Conservation (phyloP, 2,113 vertebrate species). For the Poecilia latipinna region DNA sequence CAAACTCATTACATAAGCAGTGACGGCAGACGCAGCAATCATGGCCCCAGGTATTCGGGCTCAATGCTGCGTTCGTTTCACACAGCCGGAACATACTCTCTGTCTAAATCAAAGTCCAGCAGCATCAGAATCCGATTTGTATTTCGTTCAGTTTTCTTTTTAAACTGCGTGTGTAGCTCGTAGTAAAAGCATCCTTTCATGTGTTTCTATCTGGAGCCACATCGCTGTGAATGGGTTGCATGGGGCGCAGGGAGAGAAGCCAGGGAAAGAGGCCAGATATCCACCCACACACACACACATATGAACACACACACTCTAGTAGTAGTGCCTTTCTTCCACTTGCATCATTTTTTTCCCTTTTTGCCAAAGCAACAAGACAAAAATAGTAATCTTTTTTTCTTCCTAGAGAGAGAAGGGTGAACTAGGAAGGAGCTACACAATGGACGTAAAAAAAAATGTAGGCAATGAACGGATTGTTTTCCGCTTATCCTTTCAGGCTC, state of each 20-base stretch:
- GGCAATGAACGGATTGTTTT: constrained; percentile 31
- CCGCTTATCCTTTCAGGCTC: constrained; percentile 38
- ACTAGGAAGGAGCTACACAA: constrained; percentile 17
- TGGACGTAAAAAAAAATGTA: constrained; percentile 17
- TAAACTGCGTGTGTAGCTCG: constrained; percentile 4
- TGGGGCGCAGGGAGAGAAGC: constrained; percentile 51
- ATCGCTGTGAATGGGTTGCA: constrained; percentile 49
- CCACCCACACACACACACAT: constrained; percentile 45
- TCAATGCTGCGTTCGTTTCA: background rate
- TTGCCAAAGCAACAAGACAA: constrained; percentile 51
- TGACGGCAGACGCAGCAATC: constrained; percentile 30
- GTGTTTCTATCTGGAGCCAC: constrained; percentile 55
- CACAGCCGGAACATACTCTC: constrained; percentile 14
- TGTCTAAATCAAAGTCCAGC: constrained; percentile 16
- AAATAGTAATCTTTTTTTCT: constrained; percentile 16
- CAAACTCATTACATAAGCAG: constrained; percentile 60
- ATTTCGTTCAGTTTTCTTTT: constrained; percentile 18
- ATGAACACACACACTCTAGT: constrained; percentile 20
- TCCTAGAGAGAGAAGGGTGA: constrained; percentile 23
- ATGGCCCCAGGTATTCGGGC: constrained; percentile 57
- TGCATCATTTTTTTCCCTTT: constrained; percentile 62
- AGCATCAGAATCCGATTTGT: constrained; percentile 5
- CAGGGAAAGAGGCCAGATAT: constrained; percentile 70
- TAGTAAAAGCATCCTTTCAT: constrained; percentile 41
- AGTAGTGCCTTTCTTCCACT: constrained; percentile 67